These are phyloP conservation scores for Cynoglossus semilaevis DNA, from an alignment of 2,113 vertebrate species.

Conservation along the genomic window DNA sequence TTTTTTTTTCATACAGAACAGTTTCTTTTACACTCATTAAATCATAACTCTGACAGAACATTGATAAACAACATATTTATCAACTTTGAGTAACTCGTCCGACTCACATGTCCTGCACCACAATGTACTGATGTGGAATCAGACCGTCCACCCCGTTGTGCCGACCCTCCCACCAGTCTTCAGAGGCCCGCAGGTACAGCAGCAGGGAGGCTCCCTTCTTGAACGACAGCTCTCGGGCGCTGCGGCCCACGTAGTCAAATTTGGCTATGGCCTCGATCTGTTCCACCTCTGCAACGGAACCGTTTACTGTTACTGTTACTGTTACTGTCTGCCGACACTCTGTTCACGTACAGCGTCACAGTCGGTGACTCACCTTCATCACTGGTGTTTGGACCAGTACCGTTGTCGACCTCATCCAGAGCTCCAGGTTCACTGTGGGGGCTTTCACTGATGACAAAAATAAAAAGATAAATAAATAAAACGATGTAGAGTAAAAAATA, in stretches of 20 bases:
- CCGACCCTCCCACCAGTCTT: slow-evolving; percentile 97
- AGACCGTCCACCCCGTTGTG: slow-evolving; percentile 93
- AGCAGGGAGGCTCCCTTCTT: slow-evolving; percentile 93
- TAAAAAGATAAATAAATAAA: no score
- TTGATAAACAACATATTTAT: no score
- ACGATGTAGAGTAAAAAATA: no score
- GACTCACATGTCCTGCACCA: slow-evolving; percentile 93
- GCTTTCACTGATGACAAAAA: slow-evolving; percentile 81
- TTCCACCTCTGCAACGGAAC: slow-evolving; percentile 82
- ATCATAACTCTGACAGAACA: no score
- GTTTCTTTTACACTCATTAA: no score
- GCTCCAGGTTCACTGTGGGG: slow-evolving; percentile 93
- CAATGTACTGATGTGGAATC: slow-evolving; percentile 95
- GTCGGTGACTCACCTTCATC: slow-evolving; percentile 84
- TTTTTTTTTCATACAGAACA: no score
- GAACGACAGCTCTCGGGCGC: slow-evolving; percentile 89
- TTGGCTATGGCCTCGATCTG: slow-evolving; percentile 94
- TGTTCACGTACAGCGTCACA: not conserved
- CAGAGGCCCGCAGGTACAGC: slow-evolving; percentile 90
- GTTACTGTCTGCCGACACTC: not conserved
- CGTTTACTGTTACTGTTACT: not conserved
- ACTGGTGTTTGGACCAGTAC: slow-evolving; percentile 91
- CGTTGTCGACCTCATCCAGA: slow-evolving; percentile 92
- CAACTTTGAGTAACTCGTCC: no score
- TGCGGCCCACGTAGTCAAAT: slow-evolving; percentile 93